These are phyloP conservation scores for Monochamus alternatus DNA, from an alignment of 2,888 invertebrate genomes.

Conservation along the genomic window DNA sequence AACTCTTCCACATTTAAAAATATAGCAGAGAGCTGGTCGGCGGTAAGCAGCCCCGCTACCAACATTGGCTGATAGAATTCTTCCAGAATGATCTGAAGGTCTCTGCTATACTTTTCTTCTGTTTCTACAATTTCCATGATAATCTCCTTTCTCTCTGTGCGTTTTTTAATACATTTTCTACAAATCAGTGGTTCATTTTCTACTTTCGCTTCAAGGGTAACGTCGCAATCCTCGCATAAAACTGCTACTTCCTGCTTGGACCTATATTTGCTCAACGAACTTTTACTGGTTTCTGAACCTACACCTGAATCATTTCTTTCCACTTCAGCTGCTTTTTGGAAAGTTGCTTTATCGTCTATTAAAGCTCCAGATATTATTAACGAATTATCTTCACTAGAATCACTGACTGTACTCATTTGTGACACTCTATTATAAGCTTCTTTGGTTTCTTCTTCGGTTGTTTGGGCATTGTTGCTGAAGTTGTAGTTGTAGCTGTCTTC, in stretches of 20 bases:
- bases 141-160: slow-evolving; percentile 93
- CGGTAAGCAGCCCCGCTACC: slow-evolving; percentile 91
- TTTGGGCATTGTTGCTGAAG: slow-evolving; percentile 72
- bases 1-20: slow-evolving; percentile 95
- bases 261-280: slow-evolving; percentile 84
- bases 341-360: slow-evolving; percentile 73
- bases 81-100: slow-evolving; percentile 92
- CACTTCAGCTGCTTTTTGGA: slow-evolving; percentile 82
- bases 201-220: slow-evolving; percentile 79
- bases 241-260: slow-evolving; percentile 74
- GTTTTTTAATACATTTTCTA: slow-evolving; percentile 89
- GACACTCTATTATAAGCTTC: slow-evolving; percentile 80
- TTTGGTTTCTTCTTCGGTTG: slow-evolving; percentile 73
- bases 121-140: slow-evolving; percentile 96
- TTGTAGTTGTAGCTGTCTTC: slow-evolving; percentile 82
- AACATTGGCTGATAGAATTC: slow-evolving; percentile 95
- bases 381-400: slow-evolving; percentile 89
- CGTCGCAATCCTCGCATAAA: slow-evolving; percentile 89
- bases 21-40: slow-evolving; percentile 92
- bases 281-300: slow-evolving; percentile 92
- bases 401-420: slow-evolving; percentile 86
- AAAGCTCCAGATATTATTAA: slow-evolving; percentile 77
- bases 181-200: slow-evolving; percentile 89
- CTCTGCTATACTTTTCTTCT: slow-evolving; percentile 95
- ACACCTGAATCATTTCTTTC: slow-evolving; percentile 95